Base-by-base conservation (phyloP, 2,113 vertebrate species). In the Ammodytes dubius region DNA sequence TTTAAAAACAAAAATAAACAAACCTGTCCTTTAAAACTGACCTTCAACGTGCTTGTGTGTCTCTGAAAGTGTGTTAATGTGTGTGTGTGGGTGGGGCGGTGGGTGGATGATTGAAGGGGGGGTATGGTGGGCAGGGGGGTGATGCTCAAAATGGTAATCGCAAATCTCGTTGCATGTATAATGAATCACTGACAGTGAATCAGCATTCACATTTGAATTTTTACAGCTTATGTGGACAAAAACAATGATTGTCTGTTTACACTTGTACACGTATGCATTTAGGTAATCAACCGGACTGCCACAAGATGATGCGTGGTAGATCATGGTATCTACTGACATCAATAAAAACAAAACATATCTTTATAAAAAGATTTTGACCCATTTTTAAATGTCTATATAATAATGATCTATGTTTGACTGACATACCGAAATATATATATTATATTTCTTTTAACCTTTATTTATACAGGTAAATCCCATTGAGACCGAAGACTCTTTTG, bases 141-240 rank as follows among this genome's bases (percentile, higher is more conserved):
- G 80, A 82, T 90, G 80, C 88, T 92, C 90, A 87, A 91, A 90
- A 92, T 91, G 88, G 86, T 91, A 93, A 93, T 91, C 86, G 84
- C 87, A 91, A 85, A 88, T 87, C 89, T 91, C 79, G 81, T 81
- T 89, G 91, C 86, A 91, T 91, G 91, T 89, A 91, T 92, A 92
- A 93, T 91, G 84, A 90, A 90, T 84, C 81, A 84, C 58, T n/a
- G 60, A 77, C 78, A 87, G 84, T 52, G 78, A 89, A 87, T 85
- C 85, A 70, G 60, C 81, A 76, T 64, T 64, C 71, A 64, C 78
- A 59, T 76, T 85, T 84, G 12, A 39, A 69, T 71, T 83, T 83
- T 57, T 79, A 17, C 74, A 82, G 74, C 53, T 71, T 74, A 50
- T 63, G 82, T 57, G 57, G 43, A 12, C 4, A 70, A 15, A 40